These are phyloP conservation scores for Cryptomyrus ogoouensis DNA, from an alignment of 2,113 vertebrate genomes.

Conservation along the genomic window DNA sequence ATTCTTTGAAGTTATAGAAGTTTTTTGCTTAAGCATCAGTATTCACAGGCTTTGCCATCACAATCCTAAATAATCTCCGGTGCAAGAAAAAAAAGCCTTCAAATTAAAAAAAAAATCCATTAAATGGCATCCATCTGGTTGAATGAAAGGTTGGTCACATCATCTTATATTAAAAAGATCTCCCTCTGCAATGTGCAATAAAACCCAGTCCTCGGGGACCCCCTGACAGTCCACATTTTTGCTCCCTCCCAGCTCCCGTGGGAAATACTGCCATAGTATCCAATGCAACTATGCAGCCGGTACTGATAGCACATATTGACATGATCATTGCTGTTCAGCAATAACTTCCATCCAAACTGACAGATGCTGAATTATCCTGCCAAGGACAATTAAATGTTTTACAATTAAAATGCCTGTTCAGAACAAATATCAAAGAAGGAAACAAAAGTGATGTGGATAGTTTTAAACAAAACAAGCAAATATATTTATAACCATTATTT, in stretches of 20 bases:
- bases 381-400: not conserved
- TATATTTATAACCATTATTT: not conserved
- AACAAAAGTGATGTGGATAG: not conserved
- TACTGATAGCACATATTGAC: not conserved
- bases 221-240: not conserved
- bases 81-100: not conserved
- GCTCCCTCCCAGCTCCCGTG: not conserved
- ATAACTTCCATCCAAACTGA: not conserved
- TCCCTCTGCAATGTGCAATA: not conserved
- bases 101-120: not conserved
- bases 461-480: not conserved
- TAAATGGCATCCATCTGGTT: not conserved
- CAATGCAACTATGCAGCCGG: not conserved
- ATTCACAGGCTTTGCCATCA: not conserved
- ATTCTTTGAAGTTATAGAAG: not conserved
- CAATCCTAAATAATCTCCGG: not conserved
- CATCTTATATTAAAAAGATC: not conserved
- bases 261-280: not conserved
- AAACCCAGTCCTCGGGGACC: not conserved
- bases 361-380: not conserved
- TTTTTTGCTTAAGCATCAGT: not conserved
- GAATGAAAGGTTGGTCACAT: not conserved
- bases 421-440: not conserved
- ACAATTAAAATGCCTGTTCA: not conserved
- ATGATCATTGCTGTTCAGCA: not conserved